Percentiles rank a stretch among this genome's conserved stretches.
phyloP scores from a whole-genome alignment of 2,888 invertebrate genomes.

The Anaspis maculata region DNA sequence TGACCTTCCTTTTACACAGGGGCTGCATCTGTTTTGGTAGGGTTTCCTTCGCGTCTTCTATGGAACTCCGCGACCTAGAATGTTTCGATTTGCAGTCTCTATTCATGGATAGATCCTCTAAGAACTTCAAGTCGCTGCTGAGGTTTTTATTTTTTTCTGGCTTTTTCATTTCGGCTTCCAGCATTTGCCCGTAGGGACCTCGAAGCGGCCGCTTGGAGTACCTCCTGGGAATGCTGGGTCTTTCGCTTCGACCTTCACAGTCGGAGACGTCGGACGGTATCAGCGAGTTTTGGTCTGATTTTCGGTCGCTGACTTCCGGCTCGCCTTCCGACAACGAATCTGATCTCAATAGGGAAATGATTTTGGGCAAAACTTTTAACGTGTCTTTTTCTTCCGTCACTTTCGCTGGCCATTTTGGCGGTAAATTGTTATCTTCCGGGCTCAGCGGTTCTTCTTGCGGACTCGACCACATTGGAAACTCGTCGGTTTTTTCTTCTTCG shows the following conservation, averaged over 20 bases:
- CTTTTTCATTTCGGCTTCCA: conserved; percentile 73
- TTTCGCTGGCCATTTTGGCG: conserved; percentile 44
- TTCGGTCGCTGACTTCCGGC: conserved; percentile 50
- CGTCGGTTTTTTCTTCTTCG: conserved; percentile 22
- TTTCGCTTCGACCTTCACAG: conserved; percentile 44
- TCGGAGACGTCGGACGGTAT: conserved; percentile 59
- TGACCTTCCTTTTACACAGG: conserved; percentile 34
- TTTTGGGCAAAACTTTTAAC: conserved; percentile 21
- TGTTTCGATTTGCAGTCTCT: conserved; percentile 28
- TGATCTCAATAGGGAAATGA: conserved; percentile 39
- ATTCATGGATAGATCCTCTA: conserved; percentile 39
- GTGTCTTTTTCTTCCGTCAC: conserved; percentile 57
- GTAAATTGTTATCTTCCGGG: conserved; percentile 35
- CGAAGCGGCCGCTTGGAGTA: conserved; percentile 68
- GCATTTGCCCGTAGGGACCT: conserved; percentile 72
- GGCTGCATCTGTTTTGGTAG: conserved; percentile 30
- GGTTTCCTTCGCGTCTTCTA: conserved; percentile 45
- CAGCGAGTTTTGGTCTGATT: too few species aligned
- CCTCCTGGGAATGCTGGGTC: conserved; percentile 47
- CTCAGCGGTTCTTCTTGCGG: conserved; percentile 38
- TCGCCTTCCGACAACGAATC: conserved; percentile 70
- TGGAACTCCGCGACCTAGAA: conserved; percentile 42
- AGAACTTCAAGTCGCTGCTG: conserved; percentile 50
- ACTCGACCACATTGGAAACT: conserved; percentile 29
- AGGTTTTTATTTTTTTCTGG: conserved; percentile 49